A percentile compares a stretch with the other conserved stretches of the same genome.
Conservation (phyloP, 2,888 invertebrate species). For the Strigamia crassipes region DNA sequence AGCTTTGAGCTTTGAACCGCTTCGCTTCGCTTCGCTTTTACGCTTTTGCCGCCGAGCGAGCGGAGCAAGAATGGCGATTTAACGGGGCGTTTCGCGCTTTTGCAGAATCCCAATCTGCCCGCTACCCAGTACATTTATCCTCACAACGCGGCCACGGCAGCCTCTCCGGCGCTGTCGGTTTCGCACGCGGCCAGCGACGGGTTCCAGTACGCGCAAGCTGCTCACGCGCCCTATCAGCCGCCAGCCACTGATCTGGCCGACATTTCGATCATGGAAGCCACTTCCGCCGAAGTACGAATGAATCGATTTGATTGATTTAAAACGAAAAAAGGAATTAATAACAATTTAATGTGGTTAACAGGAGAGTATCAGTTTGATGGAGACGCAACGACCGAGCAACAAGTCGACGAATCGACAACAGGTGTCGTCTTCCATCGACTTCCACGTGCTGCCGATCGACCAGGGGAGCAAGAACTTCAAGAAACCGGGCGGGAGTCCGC, state of each 20-base stretch:
- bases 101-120: constrained; percentile 44
- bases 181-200: constrained; percentile 25
- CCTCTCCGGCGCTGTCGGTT: constrained; percentile 43
- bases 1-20: no score
- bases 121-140: constrained; percentile 44
- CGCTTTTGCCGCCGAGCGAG: no score
- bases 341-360: no score
- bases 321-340: no score
- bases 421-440: constrained; percentile 19
- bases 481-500: constrained; percentile 33
- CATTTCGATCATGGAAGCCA: constrained; percentile 48
- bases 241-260: constrained; percentile 47
- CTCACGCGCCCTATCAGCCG: constrained; percentile 45
- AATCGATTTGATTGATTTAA: no score
- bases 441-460: constrained; percentile 19
- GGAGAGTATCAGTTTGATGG: constrained; percentile 43
- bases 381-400: constrained; percentile 12
- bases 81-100: no score
- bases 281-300: constrained; percentile 41
- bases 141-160: constrained; percentile 46
- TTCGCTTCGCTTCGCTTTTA: not conserved
- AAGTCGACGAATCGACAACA: constrained; percentile 13
- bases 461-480: constrained; percentile 39
- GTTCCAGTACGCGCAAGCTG: constrained; percentile 41
- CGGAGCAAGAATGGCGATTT: no score